Evolutionary conservation across 2,888 invertebrate species (phyloP).

Genomic region (Phortica okadai): DNA sequence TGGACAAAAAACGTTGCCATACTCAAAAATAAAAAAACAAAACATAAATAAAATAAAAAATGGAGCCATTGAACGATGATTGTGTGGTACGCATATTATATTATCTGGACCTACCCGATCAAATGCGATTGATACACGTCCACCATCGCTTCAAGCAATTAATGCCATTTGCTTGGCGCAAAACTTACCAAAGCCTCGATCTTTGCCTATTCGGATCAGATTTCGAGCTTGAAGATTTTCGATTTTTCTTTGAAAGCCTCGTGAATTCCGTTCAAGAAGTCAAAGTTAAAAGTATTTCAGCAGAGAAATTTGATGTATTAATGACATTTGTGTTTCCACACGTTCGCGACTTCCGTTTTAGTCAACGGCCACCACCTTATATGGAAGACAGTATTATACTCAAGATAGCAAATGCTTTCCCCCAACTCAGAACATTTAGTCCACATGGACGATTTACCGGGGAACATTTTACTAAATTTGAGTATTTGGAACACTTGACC

Average conservation of each 20-base stretch:
- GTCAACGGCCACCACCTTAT: slow-evolving; percentile 18
- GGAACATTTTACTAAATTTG: slow-evolving; percentile 40
- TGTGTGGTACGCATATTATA: background rate
- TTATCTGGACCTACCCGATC: slow-evolving; percentile 2
- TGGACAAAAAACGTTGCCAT: background rate
- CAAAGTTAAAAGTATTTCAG: slow-evolving; percentile 42
- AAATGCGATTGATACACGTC: slow-evolving; percentile 3
- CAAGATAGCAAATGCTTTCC: slow-evolving; percentile 47
- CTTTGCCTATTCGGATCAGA: slow-evolving; percentile 45
- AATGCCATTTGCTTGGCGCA: slow-evolving; percentile 51
- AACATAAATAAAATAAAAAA: background rate
- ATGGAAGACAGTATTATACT: slow-evolving; percentile 48
- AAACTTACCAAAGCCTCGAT: slow-evolving; percentile 36
- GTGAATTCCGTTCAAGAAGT: slow-evolving; percentile 37
- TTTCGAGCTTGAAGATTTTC: slow-evolving; percentile 36
- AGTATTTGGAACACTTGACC: slow-evolving; percentile 48
- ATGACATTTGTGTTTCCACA: slow-evolving; percentile 42
- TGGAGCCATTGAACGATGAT: slow-evolving; percentile 22
- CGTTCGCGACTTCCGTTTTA: slow-evolving; percentile 55
- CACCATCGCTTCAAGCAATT: slow-evolving; percentile 51
- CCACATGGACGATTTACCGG: slow-evolving; percentile 55
- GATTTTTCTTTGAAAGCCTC: slow-evolving; percentile 44
- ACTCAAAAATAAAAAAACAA: background rate
- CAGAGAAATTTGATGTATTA: slow-evolving; percentile 38
- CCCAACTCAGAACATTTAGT: slow-evolving; percentile 55